Percentiles rank a stretch among this genome's conserved stretches.
Conservation (phyloP, 2,888 invertebrate species). For the Arctia plantaginis region DNA sequence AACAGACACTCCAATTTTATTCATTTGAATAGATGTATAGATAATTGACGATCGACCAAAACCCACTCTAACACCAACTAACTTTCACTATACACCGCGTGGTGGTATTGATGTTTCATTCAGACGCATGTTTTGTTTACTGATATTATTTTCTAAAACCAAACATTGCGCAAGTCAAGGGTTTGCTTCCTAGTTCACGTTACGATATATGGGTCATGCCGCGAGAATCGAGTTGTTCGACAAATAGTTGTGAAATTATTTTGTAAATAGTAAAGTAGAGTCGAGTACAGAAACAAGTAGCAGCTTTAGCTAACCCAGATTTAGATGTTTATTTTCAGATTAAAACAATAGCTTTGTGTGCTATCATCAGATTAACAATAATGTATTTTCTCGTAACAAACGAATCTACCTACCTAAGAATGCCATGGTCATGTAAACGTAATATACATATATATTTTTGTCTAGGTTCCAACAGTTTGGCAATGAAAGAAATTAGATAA, state of each 20-base stretch:
- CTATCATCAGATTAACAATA: conserved; percentile 61
- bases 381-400: conserved; percentile 59
- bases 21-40: too few relatives aligned
- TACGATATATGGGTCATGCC: conserved; percentile 71
- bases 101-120: conserved; percentile 23
- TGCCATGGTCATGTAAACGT: conserved; percentile 74
- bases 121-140: conserved; percentile 42
- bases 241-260: conserved; percentile 48
- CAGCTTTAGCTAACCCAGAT: conserved; percentile 45
- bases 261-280: conserved; percentile 34
- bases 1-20: too few relatives aligned
- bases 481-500: conserved; percentile 66
- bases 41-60: not conserved
- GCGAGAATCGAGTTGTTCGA: conserved; percentile 49
- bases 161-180: conserved; percentile 67
- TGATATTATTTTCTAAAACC: conserved; percentile 58
- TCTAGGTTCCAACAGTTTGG: conserved; percentile 73
- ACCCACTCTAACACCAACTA: not conserved
- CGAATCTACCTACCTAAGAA: conserved; percentile 59
- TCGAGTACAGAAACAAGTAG: conserved; percentile 25
- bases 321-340: conserved; percentile 45
- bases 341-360: conserved; percentile 44
- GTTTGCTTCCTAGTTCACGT: conserved; percentile 68
- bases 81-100: not conserved
- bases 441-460: conserved; percentile 74